phyloP scores from a whole-genome alignment of 2,888 invertebrate genomes.

The Clostera curtula region DNA sequence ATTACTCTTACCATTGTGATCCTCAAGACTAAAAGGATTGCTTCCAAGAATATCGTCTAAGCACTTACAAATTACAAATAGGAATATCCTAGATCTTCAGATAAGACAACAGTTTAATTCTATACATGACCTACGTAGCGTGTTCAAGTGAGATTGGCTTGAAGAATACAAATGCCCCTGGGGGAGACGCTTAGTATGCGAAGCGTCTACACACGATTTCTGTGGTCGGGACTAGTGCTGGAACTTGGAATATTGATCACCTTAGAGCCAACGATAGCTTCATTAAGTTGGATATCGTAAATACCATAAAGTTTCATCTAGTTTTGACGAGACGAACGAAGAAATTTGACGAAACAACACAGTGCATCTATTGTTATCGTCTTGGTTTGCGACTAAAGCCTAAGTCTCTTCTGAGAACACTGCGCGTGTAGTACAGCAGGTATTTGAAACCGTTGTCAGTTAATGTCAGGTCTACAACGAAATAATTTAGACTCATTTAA shows the following conservation, averaged over 20 bases:
- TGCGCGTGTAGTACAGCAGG: neutral
- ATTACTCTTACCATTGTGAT: too few species aligned
- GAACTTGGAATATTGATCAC: conserved; percentile 66
- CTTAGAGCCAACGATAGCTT: too few species aligned
- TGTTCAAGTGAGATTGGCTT: conserved; percentile 42
- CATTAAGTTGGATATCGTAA: too few species aligned
- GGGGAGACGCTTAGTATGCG: conserved; percentile 52
- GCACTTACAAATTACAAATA: conserved; percentile 4
- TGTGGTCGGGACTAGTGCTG: conserved; percentile 51
- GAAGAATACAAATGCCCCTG: conserved; percentile 54
- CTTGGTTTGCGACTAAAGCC: too few species aligned
- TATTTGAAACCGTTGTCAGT: conserved; percentile 8
- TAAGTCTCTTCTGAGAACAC: too few species aligned
- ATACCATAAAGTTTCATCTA: too few species aligned
- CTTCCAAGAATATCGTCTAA: conserved; percentile 5
- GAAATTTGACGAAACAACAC: too few species aligned
- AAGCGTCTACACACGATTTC: conserved; percentile 58
- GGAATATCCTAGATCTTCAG: conserved; percentile 33
- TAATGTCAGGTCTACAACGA: too few species aligned
- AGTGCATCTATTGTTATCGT: too few species aligned
- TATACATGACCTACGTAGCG: conserved; percentile 41
- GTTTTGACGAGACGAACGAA: too few species aligned
- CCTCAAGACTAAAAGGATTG: too few species aligned
- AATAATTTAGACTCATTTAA: too few species aligned
- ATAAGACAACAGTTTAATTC: conserved; percentile 44